Evolutionary conservation across 2,888 invertebrate species (phyloP).

Genomic region (Sylvicola fuscatus): DNA sequence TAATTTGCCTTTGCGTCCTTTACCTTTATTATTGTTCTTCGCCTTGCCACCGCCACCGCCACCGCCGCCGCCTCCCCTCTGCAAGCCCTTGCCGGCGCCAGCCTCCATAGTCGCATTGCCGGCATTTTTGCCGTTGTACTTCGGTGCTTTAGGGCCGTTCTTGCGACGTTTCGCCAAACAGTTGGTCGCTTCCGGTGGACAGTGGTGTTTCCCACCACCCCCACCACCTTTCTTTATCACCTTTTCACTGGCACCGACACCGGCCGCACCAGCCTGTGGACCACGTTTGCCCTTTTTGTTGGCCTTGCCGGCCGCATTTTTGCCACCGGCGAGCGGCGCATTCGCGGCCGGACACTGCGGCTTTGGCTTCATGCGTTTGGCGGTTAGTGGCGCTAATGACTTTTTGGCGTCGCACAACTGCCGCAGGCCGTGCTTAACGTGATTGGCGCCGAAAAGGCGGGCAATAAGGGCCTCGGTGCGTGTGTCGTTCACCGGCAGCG

Average conservation of each 20-base stretch:
- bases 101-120: conserved; percentile 5
- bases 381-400: conserved; percentile 22
- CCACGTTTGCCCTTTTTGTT: background rate
- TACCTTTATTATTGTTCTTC: too few species aligned
- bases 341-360: conserved; percentile 19
- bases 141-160: too few species aligned
- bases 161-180: too few species aligned
- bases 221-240: background rate
- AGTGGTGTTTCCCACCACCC: background rate
- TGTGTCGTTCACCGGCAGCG: conserved; percentile 32
- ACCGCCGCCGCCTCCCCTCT: too few species aligned
- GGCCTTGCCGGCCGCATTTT: conserved; percentile 6
- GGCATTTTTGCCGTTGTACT: conserved; percentile 8
- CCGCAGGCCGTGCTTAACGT: conserved; percentile 25
- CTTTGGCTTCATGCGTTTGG: conserved; percentile 24
- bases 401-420: conserved; percentile 27
- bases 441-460: conserved; percentile 28
- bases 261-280: too few species aligned
- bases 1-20: too few species aligned
- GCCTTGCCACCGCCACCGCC: too few species aligned
- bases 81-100: background rate
- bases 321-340: too few species aligned
- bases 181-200: too few species aligned
- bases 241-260: background rate
- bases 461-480: conserved; percentile 30